These are phyloP conservation scores for Meloe dianella DNA, from an alignment of 2,888 invertebrate species.

Conservation along the genomic window DNA sequence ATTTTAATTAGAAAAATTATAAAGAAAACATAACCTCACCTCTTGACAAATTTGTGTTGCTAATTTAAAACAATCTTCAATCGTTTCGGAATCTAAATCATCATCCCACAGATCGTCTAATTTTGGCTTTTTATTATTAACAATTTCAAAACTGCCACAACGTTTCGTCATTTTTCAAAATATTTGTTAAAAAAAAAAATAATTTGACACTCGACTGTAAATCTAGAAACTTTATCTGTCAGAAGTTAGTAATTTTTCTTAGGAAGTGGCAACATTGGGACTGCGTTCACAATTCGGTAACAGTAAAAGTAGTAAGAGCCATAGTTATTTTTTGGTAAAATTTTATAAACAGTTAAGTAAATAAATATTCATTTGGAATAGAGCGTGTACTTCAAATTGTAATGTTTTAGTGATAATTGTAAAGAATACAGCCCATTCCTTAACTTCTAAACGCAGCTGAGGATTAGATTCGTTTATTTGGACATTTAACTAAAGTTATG, in stretches of 20 bases:
- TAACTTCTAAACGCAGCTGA: no score
- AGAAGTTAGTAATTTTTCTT: not conserved
- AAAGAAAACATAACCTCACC: constrained; percentile 31
- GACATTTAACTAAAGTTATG: no score
- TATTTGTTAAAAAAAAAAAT: not conserved
- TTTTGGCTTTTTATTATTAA: constrained; percentile 42
- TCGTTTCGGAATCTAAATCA: constrained; percentile 47
- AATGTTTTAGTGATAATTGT: no score
- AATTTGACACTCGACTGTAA: not conserved
- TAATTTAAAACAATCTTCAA: constrained; percentile 50
- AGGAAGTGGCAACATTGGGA: not conserved
- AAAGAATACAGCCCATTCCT: no score
- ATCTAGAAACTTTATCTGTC: not conserved
- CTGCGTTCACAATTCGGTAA: not conserved
- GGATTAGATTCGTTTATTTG: no score
- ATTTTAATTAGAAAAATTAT: not conserved
- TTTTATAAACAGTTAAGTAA: no score
- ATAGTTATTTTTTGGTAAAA: no score
- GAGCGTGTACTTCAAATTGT: no score
- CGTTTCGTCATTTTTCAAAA: constrained; percentile 14
- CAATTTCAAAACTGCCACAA: constrained; percentile 6
- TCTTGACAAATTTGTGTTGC: constrained; percentile 49
- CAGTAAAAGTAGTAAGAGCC: no score
- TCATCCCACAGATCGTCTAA: constrained; percentile 48
- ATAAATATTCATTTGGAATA: no score